Evolutionary conservation across 2,797 vertebrate genomes (phyloP), one percentile per base, ranked within the genome.

Genomic region (Danionella dracula): DNA sequence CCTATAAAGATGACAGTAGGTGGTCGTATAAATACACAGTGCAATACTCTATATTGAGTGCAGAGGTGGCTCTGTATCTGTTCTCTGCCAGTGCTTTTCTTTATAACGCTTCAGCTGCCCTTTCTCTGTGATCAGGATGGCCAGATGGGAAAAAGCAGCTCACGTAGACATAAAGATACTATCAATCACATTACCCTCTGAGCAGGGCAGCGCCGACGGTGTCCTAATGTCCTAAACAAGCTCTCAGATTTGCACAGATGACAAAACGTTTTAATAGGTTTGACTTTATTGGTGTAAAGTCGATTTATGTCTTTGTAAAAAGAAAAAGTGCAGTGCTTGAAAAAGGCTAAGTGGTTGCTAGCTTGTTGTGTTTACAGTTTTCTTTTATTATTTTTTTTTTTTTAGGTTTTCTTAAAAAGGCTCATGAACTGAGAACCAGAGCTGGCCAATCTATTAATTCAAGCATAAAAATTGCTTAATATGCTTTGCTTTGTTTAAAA

Each of bases 1-100:
- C 95, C 96, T 99, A 21, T 35, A 1, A 57, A 64, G 64, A 56
- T 16, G 50, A 74, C 51, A 69, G 50, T 27, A 34, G 35, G 40
- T 6, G 19, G 8, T 62, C 17, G 42, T 38, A 65, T 51, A 56
- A 68, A 60, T 45, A 21, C 32, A n/a, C 21, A 27, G 23, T 27
- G 23, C 23, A 40, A 69, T 50, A 41, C 23, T 51, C 58, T 53
- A 6, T 27, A 27, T 27, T n/a, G n/a, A n/a, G n/a, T 56, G 57
- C 20, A 50, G 32, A 23, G 57, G 42, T 46, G 42, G 41, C 31
- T 23, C 19, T 61, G 11, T 35, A 48, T 37, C 23, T 51, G 37
- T 35, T 51, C 16, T 53, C 38, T 53, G 49, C 20, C 41, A 27
- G 31, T 48, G 63, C 53, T 66, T 37, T 57, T 57, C 63, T 38